These are phyloP conservation scores for Hystrix brachyura DNA, from an alignment of 2,113 vertebrate species.

Conservation along the genomic window DNA sequence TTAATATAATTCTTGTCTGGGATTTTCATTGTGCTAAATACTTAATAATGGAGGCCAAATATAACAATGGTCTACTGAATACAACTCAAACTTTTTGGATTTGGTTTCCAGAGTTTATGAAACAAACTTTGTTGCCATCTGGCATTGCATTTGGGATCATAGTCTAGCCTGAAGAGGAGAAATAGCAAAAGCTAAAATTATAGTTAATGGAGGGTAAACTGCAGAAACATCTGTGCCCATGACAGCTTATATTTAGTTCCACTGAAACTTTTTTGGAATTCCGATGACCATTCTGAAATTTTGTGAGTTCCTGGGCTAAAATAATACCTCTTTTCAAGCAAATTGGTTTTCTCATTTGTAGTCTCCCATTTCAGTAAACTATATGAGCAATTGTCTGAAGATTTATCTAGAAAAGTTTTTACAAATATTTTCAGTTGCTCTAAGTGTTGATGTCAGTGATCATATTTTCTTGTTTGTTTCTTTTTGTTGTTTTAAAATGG, in stretches of 20 bases:
- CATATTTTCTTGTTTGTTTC: not conserved
- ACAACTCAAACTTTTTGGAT: not conserved
- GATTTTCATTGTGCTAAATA: conserved; percentile 51
- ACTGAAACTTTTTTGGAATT: conserved; percentile 50
- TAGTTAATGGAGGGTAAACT: conserved; percentile 65
- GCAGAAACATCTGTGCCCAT: conserved; percentile 65
- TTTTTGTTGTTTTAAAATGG: not conserved
- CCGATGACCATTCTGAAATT: conserved; percentile 56
- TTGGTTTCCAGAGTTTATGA: conserved; percentile 26
- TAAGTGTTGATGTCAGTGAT: not conserved
- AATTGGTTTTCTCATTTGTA: conserved; percentile 54
- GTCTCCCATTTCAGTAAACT: conserved; percentile 13
- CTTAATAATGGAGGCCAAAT: conserved; percentile 59
- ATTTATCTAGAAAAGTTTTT: conserved; percentile 3
- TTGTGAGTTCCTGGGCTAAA: conserved; percentile 52
- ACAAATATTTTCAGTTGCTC: conserved; percentile 37
- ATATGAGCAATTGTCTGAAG: conserved; percentile 7
- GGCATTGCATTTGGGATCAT: conserved; percentile 42
- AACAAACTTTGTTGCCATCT: conserved; percentile 21
- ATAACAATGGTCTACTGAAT: conserved; percentile 52
- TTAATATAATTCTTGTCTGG: not conserved
- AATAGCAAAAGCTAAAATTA: conserved; percentile 66
- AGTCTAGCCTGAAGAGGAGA: conserved; percentile 49
- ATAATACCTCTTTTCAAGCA: conserved; percentile 60
- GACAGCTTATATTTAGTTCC: conserved; percentile 67